Conservation (phyloP, 2,113 vertebrate species). For the Megaleporinus macrocephalus region DNA sequence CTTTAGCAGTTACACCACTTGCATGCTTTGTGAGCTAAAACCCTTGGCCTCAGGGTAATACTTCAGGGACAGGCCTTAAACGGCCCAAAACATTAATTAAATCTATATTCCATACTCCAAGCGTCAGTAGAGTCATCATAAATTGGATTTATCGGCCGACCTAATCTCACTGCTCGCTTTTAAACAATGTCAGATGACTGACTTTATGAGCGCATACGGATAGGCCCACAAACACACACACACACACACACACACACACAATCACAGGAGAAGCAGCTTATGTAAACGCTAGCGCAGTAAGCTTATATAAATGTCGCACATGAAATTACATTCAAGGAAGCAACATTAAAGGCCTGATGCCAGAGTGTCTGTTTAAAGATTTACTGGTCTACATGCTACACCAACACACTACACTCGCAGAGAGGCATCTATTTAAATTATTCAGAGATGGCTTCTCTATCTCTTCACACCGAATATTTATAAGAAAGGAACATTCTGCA, state of each 20-base stretch:
- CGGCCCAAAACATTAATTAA: background rate
- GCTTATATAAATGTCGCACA: background rate
- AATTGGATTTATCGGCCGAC: background rate
- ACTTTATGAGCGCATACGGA: background rate
- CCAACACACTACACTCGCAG: background rate
- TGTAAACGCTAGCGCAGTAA: background rate
- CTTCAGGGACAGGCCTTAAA: background rate
- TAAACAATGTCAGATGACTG: background rate
- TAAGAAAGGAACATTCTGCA: background rate
- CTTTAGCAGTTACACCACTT: background rate
- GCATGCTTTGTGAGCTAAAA: background rate
- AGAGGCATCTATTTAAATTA: conserved; percentile 3
- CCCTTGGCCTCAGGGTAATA: background rate
- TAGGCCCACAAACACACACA: background rate
- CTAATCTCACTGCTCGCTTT: background rate
- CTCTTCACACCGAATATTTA: background rate
- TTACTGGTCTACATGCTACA: background rate
- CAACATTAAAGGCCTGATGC: background rate
- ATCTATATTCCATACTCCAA: background rate
- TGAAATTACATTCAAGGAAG: background rate
- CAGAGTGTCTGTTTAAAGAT: background rate
- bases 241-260: too few species aligned
- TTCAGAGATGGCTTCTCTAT: background rate
- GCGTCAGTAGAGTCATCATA: background rate
- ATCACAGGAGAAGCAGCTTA: background rate